These are phyloP conservation scores for Trematomus bernacchii DNA, from an alignment of 2,797 vertebrate species.

Conservation along the genomic window DNA sequence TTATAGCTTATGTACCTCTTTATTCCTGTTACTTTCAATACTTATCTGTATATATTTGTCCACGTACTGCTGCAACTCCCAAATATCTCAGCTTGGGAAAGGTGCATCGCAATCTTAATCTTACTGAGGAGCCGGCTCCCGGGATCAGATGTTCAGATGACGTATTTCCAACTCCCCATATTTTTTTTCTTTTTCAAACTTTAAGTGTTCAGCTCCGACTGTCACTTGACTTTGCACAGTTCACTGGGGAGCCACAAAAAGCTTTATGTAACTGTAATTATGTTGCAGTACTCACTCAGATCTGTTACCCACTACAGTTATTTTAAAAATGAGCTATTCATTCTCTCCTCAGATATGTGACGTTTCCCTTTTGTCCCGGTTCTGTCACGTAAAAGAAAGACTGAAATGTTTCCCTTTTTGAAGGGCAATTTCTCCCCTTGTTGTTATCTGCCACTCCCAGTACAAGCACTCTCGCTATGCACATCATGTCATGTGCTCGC, in stretches of 20 bases:
- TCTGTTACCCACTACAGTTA: slow-evolving; percentile 11
- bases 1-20: too few relatives aligned
- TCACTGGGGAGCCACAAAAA: slow-evolving; percentile 13
- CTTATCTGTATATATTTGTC: too few relatives aligned
- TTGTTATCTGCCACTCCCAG: slow-evolving; percentile 65
- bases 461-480: slow-evolving; percentile 70
- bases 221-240: background rate
- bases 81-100: too few relatives aligned
- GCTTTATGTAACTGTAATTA: background rate
- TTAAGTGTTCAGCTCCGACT: background rate
- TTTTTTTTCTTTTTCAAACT: slow-evolving; percentile 3
- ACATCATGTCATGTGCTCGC: slow-evolving; percentile 76
- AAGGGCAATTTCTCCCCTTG: slow-evolving; percentile 63
- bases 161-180: too few relatives aligned
- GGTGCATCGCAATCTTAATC: too few relatives aligned
- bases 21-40: too few relatives aligned
- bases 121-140: too few relatives aligned
- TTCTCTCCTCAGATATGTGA: slow-evolving; percentile 9
- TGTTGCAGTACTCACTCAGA: slow-evolving; percentile 15
- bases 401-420: slow-evolving; percentile 45
- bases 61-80: too few relatives aligned
- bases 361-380: slow-evolving; percentile 27
- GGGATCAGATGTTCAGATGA: too few relatives aligned
- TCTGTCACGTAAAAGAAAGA: slow-evolving; percentile 26
- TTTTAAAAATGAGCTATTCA: slow-evolving; percentile 9